Evolutionary conservation across 2,113 vertebrate genomes (phyloP), one percentile per base, ranked within the genome.

Genomic region (Cisticola juncidis): DNA sequence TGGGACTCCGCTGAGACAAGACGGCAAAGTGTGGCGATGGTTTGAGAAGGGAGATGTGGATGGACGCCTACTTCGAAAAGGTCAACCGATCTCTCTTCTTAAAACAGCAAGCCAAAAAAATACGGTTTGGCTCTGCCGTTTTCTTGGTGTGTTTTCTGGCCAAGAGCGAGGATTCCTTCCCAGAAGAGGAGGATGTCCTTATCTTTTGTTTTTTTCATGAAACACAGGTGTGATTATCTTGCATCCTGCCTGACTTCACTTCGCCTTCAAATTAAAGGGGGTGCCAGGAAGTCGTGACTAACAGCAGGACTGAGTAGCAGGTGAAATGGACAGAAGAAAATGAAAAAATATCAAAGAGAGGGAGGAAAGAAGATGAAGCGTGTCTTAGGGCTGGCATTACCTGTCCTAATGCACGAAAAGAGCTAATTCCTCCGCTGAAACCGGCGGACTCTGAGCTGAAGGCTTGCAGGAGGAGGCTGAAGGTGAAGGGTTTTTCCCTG

Each of bases 341-440:
- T 7, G 2, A 9, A 13, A 22, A 35, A 44, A 79, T 38, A 35
- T 5, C 29, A 15, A n/a, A 45, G 33, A 7, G 4, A 9, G 21
- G 21, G 2, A 10, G 6, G 5, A 18, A 11, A 28, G 6, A 20
- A 38, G 33, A 24, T 12, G 15, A 48, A 45, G 11, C 0, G 0
- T 2, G 0, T 64, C 21, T 47, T 40, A 11, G 11, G 50, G n/a
- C 33, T 69, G 18, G 5, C 21, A 17, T 29, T 47, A 61, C 16
- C 33, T n/a, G 33, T 60, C 44, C 47, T 57, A 51, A 6, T 1
- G 25, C 44, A 38, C 60, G 38, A 28, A 23, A 9, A 29, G 18
- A 61, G 22, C 7, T 40, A 26, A 19, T 29, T 38, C 8, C 24
- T 38, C 16, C 13, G 0, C 33, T 38, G 58, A 60, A 70, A 29